phyloP scores from a whole-genome alignment of 2,113 vertebrate genomes.

The Hippocampus zosterae region DNA sequence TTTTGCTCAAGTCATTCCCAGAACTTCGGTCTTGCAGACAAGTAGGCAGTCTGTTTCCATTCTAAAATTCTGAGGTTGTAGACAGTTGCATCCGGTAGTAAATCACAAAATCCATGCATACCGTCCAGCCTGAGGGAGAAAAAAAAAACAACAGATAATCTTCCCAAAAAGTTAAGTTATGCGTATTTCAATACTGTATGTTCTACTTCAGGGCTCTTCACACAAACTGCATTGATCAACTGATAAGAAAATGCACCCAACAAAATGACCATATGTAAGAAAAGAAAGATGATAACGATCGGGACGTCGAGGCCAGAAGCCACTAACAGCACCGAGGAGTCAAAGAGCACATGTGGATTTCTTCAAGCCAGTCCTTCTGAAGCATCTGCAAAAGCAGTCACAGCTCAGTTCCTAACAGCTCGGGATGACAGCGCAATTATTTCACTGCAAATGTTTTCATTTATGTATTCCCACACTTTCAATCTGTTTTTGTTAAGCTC shows the following conservation, averaged over 20 bases:
- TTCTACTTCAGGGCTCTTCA: conserved; percentile 14
- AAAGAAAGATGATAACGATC: conserved; percentile 23
- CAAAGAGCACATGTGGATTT: conserved; percentile 33
- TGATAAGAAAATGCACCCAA: conserved; percentile 13
- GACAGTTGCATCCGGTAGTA: conserved; percentile 50
- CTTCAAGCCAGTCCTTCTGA: conserved; percentile 26
- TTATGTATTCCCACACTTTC: conserved; percentile 45
- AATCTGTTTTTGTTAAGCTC: conserved; percentile 25
- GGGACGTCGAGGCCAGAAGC: conserved; percentile 16
- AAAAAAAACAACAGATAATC: conserved; percentile 18
- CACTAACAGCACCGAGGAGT: conserved; percentile 19
- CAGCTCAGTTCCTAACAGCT: conserved; percentile 37
- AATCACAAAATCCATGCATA: conserved; percentile 17
- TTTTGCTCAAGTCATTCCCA: conserved; percentile 47
- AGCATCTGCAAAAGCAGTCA: conserved; percentile 48
- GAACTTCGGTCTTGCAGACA: conserved; percentile 28
- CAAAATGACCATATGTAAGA: conserved; percentile 17
- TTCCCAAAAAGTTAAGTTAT: background rate
- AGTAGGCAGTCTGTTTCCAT: conserved; percentile 49
- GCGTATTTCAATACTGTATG: conserved; percentile 29
- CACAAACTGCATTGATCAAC: conserved; percentile 29
- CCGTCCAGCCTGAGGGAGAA: conserved; percentile 2
- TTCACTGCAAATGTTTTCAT: conserved; percentile 51
- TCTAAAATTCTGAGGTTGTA: conserved; percentile 41
- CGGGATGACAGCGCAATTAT: conserved; percentile 43